Evolutionary conservation across 1,140 invertebrate genomes (phyloP), one percentile per base, ranked within the genome.

Genomic region (Drosophila tsacasi): DNA sequence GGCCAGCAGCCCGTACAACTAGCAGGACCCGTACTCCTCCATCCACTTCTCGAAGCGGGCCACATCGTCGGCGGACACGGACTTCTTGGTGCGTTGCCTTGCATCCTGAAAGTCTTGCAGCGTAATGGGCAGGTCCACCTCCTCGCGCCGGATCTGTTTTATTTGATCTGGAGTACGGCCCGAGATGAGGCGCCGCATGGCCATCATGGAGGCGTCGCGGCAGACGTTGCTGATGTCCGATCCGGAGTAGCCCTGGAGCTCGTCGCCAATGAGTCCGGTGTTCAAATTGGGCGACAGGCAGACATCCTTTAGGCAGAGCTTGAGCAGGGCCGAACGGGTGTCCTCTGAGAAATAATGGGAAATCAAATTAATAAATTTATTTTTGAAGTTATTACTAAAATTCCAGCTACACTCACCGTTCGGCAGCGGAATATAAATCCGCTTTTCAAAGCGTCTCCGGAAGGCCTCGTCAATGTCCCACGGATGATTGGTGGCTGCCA

Each of bases 381-480:
- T 23, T 46, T 15, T 15, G 0, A 15, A 46, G 5, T 13, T 23
- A 21, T 3, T 2, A 6, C 10, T 4, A 4, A n/a, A 9, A 8
- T 21, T 7, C 5, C 1, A 21, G 19, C 19, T 8, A 0, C 15
- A 79, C 75, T 78, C 87, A 95, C 98, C 95, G 93, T 97, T 98
- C 5, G 99, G 99, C 55, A 99, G 94, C 23, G 99, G 98, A 92
- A 99, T 99, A 92, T 99, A 99, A 85, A 99, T 99, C 81, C 99
- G 95, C 94, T 99, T 99, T 92, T 99, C 99, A 52, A 99, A 95
- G 63, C 99, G 95, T 87, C 99, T 95, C 61, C 98, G 94, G 46
- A 99, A 95, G 15, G 99, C 99, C 93, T 99, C 99, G 93, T 99
- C 99, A 84, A 99, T 97, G 92, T 99, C 98, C 99, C 99, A 99